These are phyloP conservation scores for Tetraneura akinire DNA, from an alignment of 1,140 invertebrate genomes.

Conservation along the genomic window DNA sequence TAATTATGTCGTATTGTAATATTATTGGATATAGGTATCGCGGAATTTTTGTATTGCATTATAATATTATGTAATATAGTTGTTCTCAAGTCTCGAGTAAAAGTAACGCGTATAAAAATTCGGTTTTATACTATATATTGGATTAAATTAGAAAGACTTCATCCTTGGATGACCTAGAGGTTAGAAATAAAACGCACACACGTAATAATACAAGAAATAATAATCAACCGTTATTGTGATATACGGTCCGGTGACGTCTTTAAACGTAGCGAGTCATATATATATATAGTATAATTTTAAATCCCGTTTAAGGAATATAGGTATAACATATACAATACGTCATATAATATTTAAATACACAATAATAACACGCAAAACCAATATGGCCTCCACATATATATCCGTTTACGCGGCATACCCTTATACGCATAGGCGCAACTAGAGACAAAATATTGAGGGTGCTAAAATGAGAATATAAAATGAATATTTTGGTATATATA, in stretches of 20 bases:
- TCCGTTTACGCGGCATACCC: too few relatives aligned
- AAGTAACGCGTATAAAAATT: conserved; percentile 6
- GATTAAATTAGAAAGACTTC: neutral
- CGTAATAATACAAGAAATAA: conserved; percentile 1
- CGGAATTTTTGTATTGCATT: too few relatives aligned
- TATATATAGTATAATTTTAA: neutral
- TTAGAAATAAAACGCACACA: neutral
- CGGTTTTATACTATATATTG: conserved; percentile 6
- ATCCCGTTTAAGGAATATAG: conserved; percentile 4
- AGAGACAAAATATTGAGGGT: too few relatives aligned
- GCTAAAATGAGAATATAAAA: too few relatives aligned
- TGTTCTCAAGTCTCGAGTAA: neutral
- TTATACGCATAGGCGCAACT: too few relatives aligned
- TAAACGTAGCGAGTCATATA: neutral
- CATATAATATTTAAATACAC: too few relatives aligned
- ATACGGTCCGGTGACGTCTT: conserved; percentile 29
- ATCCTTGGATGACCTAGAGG: conserved; percentile 22
- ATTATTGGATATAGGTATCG: too few relatives aligned
- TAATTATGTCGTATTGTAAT: too few relatives aligned
- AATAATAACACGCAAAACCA: too few relatives aligned
- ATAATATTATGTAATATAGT: neutral
- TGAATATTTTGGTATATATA: too few relatives aligned
- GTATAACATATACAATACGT: neutral
- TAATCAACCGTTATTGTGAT: conserved; percentile 26
- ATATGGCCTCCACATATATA: too few relatives aligned